phyloP scores from a whole-genome alignment of 2,797 vertebrate genomes.

The Oryzias dopingdopingensis region DNA sequence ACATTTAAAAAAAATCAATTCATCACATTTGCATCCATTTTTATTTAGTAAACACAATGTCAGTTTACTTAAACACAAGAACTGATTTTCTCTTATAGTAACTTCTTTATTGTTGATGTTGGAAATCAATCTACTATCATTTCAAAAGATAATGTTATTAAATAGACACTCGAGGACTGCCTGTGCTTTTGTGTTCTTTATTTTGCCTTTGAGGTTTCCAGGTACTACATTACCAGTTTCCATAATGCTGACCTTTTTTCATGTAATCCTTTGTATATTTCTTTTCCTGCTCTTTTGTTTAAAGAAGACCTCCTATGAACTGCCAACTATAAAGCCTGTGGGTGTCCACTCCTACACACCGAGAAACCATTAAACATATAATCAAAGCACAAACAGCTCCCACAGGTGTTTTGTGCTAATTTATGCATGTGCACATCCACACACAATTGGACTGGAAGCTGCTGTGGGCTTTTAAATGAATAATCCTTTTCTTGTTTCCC shows the following conservation, averaged over 20 bases:
- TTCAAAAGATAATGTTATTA: too few relatives aligned
- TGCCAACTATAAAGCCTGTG: slow-evolving; percentile 21
- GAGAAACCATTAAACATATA: slow-evolving; percentile 26
- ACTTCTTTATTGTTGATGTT: too few relatives aligned
- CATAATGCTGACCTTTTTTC: slow-evolving; percentile 1
- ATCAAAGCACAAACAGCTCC: slow-evolving; percentile 31
- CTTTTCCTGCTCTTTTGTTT: not conserved
- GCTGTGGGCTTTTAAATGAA: slow-evolving; percentile 10
- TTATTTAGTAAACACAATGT: too few relatives aligned
- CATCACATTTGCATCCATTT: too few relatives aligned
- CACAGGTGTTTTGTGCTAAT: slow-evolving; percentile 33
- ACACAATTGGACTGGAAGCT: slow-evolving; percentile 15
- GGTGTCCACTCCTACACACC: slow-evolving; percentile 31
- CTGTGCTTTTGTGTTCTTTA: not conserved
- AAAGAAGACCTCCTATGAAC: slow-evolving; percentile 16
- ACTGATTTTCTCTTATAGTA: too few relatives aligned
- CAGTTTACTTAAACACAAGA: too few relatives aligned
- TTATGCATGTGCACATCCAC: slow-evolving; percentile 14
- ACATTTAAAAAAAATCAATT: too few relatives aligned
- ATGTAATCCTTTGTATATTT: slow-evolving; percentile 7
- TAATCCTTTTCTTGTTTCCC: slow-evolving; percentile 25
- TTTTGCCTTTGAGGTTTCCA: slow-evolving; percentile 16
- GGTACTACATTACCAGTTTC: not conserved
- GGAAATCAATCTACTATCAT: too few relatives aligned
- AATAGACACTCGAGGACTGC: too few relatives aligned